Evolutionary conservation across 2,113 vertebrate species (phyloP), one percentile per base, ranked within the genome.

Genomic region (Corythornis madagascariensis): DNA sequence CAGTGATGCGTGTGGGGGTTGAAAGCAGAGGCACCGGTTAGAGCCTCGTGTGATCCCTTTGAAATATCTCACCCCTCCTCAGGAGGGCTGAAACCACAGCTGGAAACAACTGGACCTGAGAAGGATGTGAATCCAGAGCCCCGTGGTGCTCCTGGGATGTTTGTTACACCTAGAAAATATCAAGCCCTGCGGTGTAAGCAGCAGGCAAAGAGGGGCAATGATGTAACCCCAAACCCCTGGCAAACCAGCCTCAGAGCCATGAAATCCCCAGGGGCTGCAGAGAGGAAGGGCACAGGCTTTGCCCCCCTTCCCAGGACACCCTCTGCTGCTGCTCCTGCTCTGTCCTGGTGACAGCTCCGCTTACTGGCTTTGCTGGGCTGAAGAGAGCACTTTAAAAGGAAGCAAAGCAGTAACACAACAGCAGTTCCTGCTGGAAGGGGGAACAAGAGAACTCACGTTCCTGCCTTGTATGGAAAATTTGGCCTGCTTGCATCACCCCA

Each of bases 381-480:
- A 13, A 11, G 40, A 88, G 69, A 95, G 93, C 53, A 1, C 96
- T 96, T 93, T 92, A 96, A 96, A 95, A 96, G 90, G 94, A 95
- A 95, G 92, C 90, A 75, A 20, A 92, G 86, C 92, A 83, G 81
- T 8, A 74, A 43, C 81, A 57, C 4, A 17, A 65, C 80, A 2
- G 61, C 45, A 35, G 76, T 78, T 90, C 90, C 82, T 61, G 70
- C 90, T 93, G 92, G 76, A 93, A 88, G 88, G 42, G 90, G 45
- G 88, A 56, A 83, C 0, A 11, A 63, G 82, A 13, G 80, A 72
- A 72, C 29, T 4, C 29, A 19, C 69, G 10, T 57, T 65, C 61
- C 88, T 83, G 90, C 93, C 93, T 96, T 93, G 92, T 93, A 94
- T 96, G 96, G 92, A 86, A 96, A 96, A 94, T 95, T 3, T 72